Base-by-base conservation (phyloP, 2,888 invertebrate species). In the Tetramorium bicarinatum region DNA sequence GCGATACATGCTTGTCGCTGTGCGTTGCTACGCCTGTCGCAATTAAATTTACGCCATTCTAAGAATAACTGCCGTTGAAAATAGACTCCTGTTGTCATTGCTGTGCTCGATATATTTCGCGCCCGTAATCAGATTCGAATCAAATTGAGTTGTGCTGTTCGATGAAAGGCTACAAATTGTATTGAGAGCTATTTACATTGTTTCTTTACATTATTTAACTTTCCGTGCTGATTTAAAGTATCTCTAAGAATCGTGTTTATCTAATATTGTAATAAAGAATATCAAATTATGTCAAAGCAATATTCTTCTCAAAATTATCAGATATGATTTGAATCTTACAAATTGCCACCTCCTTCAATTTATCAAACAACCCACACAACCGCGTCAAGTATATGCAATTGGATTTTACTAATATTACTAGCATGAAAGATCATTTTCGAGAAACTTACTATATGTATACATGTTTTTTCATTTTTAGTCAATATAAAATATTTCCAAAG, bases 61-160 rank as follows among this genome's bases (percentile, higher is more conserved):
- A 88, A 88, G 90, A 90, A 90, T 90, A 90, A 88, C 85, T 64
- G 76, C 52, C 86, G 86, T 86, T 86, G 84, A 86, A 90, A 90
- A 90, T 90, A 90, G 90, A 89, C 83, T 79, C 86, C 87, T 90
- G 90, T 90, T 90, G 90, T 90, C 90, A 90, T 90, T 89, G 90
- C 86, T 87, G 86, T 84, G 74, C 85, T 82, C 47, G 79, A 72
- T 80, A 59, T 80, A 80, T 59, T 80, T 80, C 59, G 72, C 71
- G 56, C 59, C 47, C 9, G 25, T 61, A 72, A 84, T 87, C 86
- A 86, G 89, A 89, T 85, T 88, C 82, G 80, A 83, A 77, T 83
- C 75, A 59, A 52, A 61, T 59, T 59, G 41, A 82, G 34, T 75
- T 66, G 66, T 41, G 47, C 56, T 38, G 25, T 38, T 64, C 67